Conservation (phyloP, 1,140 invertebrate species). For the Batillaria attramentaria region DNA sequence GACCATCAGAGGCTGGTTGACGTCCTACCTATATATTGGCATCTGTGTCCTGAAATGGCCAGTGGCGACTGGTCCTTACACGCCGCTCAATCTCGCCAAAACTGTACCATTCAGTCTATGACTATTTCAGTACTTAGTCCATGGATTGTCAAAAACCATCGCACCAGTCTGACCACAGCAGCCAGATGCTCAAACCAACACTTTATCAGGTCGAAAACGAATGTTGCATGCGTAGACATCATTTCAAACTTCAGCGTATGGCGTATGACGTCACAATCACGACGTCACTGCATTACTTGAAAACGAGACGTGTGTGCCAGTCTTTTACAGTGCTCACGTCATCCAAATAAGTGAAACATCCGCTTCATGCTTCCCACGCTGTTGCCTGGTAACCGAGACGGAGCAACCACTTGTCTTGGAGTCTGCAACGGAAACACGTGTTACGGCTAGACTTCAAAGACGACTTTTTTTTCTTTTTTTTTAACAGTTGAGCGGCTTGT, state of each 20-base stretch:
- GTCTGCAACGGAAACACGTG: background rate
- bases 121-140: too few relatives aligned
- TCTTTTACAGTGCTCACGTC: too few relatives aligned
- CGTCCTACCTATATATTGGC: too few relatives aligned
- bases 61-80: too few relatives aligned
- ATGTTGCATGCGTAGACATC: background rate
- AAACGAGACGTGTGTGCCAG: too few relatives aligned
- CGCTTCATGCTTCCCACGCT: conserved; percentile 13
- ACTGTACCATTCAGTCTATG: too few relatives aligned
- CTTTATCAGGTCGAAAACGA: background rate
- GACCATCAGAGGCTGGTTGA: too few relatives aligned
- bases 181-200: background rate
- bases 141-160: too few relatives aligned
- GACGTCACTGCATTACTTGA: background rate
- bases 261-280: background rate
- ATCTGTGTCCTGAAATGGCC: too few relatives aligned
- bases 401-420: background rate
- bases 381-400: background rate
- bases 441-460: background rate
- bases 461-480: background rate
- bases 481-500: background rate
- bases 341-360: background rate
- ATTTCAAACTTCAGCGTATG: background rate
- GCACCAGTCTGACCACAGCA: too few relatives aligned
- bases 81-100: too few relatives aligned